These are phyloP conservation scores for Crambe crambe DNA, from an alignment of 37 sponge, comb jelly and placozoan species.

Conservation along the genomic window DNA sequence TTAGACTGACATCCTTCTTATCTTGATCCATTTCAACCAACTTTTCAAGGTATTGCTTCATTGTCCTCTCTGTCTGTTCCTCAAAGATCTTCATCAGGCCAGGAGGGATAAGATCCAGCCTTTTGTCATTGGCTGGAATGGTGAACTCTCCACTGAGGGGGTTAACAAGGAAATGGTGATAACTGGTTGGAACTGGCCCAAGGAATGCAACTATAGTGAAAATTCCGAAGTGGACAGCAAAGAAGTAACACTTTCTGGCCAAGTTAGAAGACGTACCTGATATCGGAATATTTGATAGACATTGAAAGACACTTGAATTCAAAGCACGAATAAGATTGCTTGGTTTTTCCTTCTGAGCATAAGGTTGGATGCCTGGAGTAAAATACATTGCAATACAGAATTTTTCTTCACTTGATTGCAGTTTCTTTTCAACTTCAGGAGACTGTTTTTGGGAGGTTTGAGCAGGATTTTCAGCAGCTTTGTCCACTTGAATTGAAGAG, in stretches of 20 bases:
- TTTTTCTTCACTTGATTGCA: background rate
- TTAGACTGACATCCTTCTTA: background rate
- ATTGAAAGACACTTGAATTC: background rate
- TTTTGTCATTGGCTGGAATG: background rate
- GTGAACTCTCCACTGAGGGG: background rate
- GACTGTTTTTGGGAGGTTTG: background rate
- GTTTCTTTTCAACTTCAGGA: background rate
- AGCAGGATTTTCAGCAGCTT: background rate
- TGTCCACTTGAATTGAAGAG: background rate
- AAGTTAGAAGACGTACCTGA: background rate
- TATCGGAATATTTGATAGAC: background rate
- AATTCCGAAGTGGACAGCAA: background rate
- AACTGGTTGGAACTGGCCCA: background rate
- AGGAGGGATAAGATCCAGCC: background rate
- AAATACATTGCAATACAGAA: background rate
- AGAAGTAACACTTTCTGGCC: background rate
- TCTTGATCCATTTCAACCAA: background rate
- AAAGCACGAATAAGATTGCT: background rate
- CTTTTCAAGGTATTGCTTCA: background rate
- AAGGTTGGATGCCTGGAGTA: background rate
- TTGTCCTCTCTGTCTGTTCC: background rate
- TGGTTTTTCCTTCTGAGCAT: background rate
- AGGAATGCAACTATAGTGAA: background rate
- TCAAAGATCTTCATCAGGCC: background rate
- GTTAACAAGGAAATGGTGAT: background rate